phyloP scores from a whole-genome alignment of 2,888 invertebrate species.

The Nasonovia ribisnigri region DNA sequence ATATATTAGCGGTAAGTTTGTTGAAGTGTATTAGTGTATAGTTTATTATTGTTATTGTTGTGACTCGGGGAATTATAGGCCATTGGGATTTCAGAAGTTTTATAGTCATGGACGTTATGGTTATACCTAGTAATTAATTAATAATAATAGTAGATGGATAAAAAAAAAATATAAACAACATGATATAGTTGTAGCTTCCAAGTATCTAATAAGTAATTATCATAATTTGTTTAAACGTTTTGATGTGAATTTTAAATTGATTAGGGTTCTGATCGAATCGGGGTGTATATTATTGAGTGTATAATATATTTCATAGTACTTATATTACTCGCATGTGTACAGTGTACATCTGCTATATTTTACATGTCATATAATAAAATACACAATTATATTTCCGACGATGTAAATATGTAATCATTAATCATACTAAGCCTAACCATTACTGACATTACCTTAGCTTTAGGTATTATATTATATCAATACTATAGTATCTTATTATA shows the following conservation, averaged over 20 bases:
- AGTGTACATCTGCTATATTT: background rate
- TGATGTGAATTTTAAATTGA: background rate
- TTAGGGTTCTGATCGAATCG: background rate
- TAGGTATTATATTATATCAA: background rate
- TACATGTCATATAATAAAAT: background rate
- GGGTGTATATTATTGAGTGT: no score
- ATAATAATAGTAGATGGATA: background rate
- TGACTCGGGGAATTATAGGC: background rate
- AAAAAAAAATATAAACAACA: background rate
- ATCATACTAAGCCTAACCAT: background rate
- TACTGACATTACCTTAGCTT: background rate
- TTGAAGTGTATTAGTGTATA: no score
- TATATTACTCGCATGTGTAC: background rate
- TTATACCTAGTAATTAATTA: background rate
- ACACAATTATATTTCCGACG: background rate
- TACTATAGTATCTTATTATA: background rate
- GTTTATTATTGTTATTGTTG: background rate
- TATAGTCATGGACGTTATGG: background rate
- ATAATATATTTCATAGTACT: no score
- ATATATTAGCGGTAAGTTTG: background rate
- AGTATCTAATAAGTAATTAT: background rate
- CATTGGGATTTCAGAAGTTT: background rate
- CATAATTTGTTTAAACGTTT: background rate
- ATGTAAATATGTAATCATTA: background rate
- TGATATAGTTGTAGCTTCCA: background rate